phyloP scores from a whole-genome alignment of 2,888 invertebrate genomes.

The Mylabris sibirica region DNA sequence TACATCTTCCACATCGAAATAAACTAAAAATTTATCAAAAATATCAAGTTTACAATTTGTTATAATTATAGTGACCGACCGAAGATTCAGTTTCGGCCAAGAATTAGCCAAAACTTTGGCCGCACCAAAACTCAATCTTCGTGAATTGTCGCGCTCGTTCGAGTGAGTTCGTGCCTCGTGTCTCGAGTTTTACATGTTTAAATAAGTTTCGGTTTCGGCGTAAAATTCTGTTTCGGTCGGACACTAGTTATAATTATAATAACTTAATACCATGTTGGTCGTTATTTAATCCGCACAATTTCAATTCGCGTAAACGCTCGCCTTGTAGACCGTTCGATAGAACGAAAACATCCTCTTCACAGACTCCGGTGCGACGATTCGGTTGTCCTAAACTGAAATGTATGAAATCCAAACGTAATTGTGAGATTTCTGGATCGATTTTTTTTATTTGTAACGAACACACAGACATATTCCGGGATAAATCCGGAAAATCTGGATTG shows the following conservation, averaged over 20 bases:
- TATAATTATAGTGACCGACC: no score
- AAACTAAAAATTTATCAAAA: no score
- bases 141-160: no score
- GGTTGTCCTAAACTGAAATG: slow-evolving; percentile 87
- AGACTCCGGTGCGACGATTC: slow-evolving; percentile 78
- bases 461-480: slow-evolving; percentile 71
- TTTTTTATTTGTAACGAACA: slow-evolving; percentile 79
- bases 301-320: slow-evolving; percentile 63
- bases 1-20: slow-evolving; percentile 71
- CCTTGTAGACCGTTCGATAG: slow-evolving; percentile 67
- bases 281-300: slow-evolving; percentile 82
- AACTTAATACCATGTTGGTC: slow-evolving; percentile 81
- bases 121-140: no score
- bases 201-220: no score
- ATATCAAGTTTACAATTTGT: no score
- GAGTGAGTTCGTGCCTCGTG: no score
- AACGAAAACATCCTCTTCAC: slow-evolving; percentile 77
- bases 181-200: no score
- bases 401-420: slow-evolving; percentile 82
- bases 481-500: slow-evolving; percentile 82
- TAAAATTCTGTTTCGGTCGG: no score
- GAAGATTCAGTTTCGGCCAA: no score
- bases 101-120: no score
- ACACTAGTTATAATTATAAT: no score
- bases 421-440: slow-evolving; percentile 80